phyloP scores from a whole-genome alignment of 1,140 invertebrate species.

The Harpegnathos saltator region DNA sequence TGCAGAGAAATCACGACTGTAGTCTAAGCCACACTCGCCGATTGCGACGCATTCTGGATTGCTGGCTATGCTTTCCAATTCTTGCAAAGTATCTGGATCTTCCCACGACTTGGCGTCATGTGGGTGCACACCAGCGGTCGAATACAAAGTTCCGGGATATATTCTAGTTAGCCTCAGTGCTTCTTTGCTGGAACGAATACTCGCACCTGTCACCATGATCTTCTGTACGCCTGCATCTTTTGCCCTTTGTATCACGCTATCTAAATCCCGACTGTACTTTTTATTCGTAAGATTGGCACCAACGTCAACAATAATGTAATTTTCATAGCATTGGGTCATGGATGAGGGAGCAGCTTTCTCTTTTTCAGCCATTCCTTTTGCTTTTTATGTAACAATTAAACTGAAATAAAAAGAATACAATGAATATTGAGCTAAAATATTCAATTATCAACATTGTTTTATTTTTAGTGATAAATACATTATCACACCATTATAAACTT shows the following conservation, averaged over 20 bases:
- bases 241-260: constrained; percentile 96
- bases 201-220: constrained; percentile 97
- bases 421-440: no score
- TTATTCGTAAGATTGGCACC: constrained; percentile 98
- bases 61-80: constrained; percentile 90
- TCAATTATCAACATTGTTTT: background rate
- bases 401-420: constrained; percentile 57
- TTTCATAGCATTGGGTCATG: constrained; percentile 91
- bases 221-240: constrained; percentile 97
- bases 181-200: constrained; percentile 95
- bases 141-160: constrained; percentile 96
- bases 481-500: background rate
- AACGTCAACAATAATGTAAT: constrained; percentile 96
- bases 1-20: constrained; percentile 97
- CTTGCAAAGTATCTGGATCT: constrained; percentile 89
- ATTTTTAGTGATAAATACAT: background rate
- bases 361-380: constrained; percentile 80
- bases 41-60: constrained; percentile 97
- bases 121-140: constrained; percentile 97
- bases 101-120: constrained; percentile 98
- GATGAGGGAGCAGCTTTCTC: constrained; percentile 73
- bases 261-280: constrained; percentile 96
- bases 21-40: constrained; percentile 97
- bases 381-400: constrained; percentile 2
- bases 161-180: constrained; percentile 94